phyloP scores from a whole-genome alignment of 2,888 invertebrate species.

The Zele albiditarsus region DNA sequence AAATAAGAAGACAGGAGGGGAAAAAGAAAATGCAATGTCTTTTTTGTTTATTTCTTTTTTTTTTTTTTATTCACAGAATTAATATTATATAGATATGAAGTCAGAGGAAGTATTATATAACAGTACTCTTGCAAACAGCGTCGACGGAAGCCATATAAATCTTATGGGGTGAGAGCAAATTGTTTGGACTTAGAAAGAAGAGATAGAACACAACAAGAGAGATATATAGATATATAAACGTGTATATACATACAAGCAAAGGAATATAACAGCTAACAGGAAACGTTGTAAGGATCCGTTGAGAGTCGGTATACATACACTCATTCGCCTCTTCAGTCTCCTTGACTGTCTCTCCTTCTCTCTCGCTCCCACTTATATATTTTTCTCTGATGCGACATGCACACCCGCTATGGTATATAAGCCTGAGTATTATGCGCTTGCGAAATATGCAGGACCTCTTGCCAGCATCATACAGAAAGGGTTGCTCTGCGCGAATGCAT shows the following conservation, averaged over 20 bases:
- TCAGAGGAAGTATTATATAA: constrained; percentile 32
- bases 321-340: background rate
- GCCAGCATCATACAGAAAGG: constrained; percentile 27
- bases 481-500: constrained; percentile 10
- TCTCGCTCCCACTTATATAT: background rate
- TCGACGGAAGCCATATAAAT: constrained; percentile 60
- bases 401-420: constrained; percentile 52
- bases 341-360: constrained; percentile 26
- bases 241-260: constrained; percentile 35
- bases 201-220: constrained; percentile 60
- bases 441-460: background rate
- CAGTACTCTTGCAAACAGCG: constrained; percentile 33
- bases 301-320: constrained; percentile 12
- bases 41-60: background rate
- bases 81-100: constrained; percentile 24
- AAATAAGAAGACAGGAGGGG: background rate
- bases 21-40: background rate
- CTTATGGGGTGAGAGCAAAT: constrained; percentile 66
- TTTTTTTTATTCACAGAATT: background rate
- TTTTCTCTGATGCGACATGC: constrained; percentile 8
- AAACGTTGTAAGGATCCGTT: constrained; percentile 63
- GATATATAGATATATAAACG: constrained; percentile 36
- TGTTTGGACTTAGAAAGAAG: constrained; percentile 52
- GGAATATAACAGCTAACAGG: constrained; percentile 66
- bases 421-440: background rate